These are phyloP conservation scores for Rhodinocichla rosea DNA, from an alignment of 2,113 vertebrate species.

Conservation along the genomic window DNA sequence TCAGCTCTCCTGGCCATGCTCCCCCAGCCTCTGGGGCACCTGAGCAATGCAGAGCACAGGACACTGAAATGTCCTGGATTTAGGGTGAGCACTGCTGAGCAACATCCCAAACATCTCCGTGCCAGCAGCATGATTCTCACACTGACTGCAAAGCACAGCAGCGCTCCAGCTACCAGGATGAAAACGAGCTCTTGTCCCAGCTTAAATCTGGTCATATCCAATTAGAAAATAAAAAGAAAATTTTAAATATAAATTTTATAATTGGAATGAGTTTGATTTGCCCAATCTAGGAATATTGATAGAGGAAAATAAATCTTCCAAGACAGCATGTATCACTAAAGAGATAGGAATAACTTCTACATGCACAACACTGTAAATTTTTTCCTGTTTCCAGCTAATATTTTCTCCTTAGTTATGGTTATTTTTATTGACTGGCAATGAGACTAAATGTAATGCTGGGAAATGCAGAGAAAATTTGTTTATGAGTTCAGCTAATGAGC, in stretches of 20 bases:
- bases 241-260: neutral
- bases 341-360: neutral
- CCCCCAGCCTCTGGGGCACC: no score
- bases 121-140: neutral
- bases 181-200: neutral
- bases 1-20: neutral
- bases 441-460: neutral
- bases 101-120: neutral
- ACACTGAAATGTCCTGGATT: neutral
- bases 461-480: neutral
- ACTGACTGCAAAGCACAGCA: neutral
- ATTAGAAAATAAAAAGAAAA: neutral
- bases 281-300: neutral
- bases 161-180: neutral
- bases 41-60: accelerated
- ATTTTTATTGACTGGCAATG: neutral
- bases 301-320: neutral
- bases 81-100: neutral
- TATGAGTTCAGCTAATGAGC: neutral
- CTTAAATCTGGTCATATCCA: neutral
- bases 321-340: neutral
- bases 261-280: neutral
- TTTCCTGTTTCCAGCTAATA: neutral
- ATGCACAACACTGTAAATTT: neutral
- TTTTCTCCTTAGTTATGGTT: neutral